phyloP scores from a whole-genome alignment of 2,888 invertebrate species.

The Drosophila cognata region DNA sequence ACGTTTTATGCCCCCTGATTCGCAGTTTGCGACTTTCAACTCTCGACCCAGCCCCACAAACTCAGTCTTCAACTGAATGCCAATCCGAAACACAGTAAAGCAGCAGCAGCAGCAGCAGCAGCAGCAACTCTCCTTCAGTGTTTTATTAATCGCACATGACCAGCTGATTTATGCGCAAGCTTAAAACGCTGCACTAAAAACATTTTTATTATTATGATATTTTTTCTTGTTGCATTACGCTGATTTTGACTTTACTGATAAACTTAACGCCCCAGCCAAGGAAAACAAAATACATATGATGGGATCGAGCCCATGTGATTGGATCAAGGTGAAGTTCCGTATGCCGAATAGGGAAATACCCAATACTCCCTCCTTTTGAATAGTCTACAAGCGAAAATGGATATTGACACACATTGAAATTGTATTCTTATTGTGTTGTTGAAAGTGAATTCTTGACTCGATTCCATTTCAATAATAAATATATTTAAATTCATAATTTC shows the following conservation, averaged over 20 bases:
- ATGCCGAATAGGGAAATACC: not conserved
- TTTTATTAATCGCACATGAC: slow-evolving; percentile 81
- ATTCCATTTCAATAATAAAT: not conserved
- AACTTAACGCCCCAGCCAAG: slow-evolving; percentile 63
- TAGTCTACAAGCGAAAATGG: not conserved
- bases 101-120: not conserved
- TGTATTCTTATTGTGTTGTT: not conserved
- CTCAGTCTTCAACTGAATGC: slow-evolving; percentile 15
- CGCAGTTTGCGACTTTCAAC: slow-evolving; percentile 50
- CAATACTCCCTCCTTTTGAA: not conserved
- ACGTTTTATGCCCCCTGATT: slow-evolving; percentile 74
- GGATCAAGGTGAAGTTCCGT: slow-evolving; percentile 40
- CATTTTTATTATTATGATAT: slow-evolving; percentile 75
- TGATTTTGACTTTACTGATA: slow-evolving; percentile 76
- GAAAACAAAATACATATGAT: slow-evolving; percentile 46
- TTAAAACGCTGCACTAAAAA: slow-evolving; percentile 74
- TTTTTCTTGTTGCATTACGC: slow-evolving; percentile 48
- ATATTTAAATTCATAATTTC: not conserved
- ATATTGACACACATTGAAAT: not conserved
- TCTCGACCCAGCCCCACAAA: slow-evolving; percentile 56
- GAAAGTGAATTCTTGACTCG: not conserved
- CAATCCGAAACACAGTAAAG: slow-evolving; percentile 8
- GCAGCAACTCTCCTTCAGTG: slow-evolving; percentile 28
- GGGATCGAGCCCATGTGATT: slow-evolving; percentile 42
- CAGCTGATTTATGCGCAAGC: slow-evolving; percentile 75